phyloP scores from a whole-genome alignment of 2,113 vertebrate genomes.

The Diphyllodes magnificus region DNA sequence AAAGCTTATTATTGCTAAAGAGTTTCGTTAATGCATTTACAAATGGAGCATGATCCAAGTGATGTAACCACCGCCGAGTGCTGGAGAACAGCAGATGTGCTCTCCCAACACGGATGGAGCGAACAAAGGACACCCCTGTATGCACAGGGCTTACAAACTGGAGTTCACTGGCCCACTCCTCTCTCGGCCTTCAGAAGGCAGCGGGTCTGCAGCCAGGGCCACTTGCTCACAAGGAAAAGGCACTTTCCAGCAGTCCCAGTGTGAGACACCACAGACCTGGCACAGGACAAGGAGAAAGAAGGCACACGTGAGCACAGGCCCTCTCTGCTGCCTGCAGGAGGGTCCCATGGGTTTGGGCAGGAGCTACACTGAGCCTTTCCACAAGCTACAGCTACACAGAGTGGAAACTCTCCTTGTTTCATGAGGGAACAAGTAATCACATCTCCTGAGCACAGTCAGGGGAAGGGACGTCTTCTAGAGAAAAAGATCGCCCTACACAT shows the following conservation, averaged over 20 bases:
- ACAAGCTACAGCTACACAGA: neutral
- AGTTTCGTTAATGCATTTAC: conserved; percentile 7
- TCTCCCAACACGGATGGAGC: neutral
- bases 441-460: neutral
- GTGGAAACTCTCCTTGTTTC: neutral
- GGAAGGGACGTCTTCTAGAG: neutral
- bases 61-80: neutral
- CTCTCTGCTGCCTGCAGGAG: neutral
- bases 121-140: neutral
- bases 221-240: neutral
- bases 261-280: neutral
- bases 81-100: neutral
- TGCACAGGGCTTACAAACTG: neutral
- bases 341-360: neutral
- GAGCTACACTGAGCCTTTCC: neutral
- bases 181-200: neutral
- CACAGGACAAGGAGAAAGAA: neutral
- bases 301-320: rapidly evolving
- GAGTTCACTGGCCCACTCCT: neutral
- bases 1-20: conserved; percentile 29
- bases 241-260: neutral
- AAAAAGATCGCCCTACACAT: neutral
- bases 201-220: neutral
- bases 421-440: neutral
- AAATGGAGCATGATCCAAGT: neutral